phyloP scores from a whole-genome alignment of 2,113 vertebrate species.

The Spermophilus dauricus region DNA sequence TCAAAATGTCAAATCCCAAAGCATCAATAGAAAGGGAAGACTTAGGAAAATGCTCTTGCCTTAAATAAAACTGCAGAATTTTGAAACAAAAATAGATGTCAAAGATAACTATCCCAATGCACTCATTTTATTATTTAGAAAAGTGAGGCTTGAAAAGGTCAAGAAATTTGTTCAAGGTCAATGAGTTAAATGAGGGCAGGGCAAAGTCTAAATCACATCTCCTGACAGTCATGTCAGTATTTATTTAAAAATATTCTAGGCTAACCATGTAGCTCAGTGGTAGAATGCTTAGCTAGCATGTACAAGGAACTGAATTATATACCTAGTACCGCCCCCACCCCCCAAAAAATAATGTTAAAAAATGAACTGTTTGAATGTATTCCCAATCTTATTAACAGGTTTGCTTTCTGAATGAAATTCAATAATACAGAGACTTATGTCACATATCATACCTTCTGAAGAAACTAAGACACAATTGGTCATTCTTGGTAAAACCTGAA shows the following conservation, averaged over 20 bases:
- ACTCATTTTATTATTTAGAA: conserved; percentile 12
- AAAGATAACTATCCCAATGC: neutral
- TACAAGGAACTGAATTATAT: neutral
- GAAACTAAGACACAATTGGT: neutral
- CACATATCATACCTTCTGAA: neutral
- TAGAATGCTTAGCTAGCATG: neutral
- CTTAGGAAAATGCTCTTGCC: neutral
- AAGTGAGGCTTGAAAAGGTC: neutral
- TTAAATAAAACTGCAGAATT: conserved; percentile 15
- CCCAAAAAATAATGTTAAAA: neutral
- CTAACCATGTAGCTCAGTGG: neutral
- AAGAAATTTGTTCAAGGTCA: conserved; percentile 16
- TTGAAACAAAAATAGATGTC: conserved; percentile 42
- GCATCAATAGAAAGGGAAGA: conserved; percentile 29
- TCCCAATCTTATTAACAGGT: conserved; percentile 9
- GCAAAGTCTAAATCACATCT: neutral
- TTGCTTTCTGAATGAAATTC: conserved; percentile 22
- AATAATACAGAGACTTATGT: neutral
- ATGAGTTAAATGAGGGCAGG: neutral
- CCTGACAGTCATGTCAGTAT: neutral
- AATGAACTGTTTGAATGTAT: neutral
- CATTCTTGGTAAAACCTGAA: neutral
- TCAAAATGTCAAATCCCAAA: conserved; percentile 69
- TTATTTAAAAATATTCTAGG: neutral
- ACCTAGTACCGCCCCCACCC: too few species aligned